phyloP scores from a whole-genome alignment of 2,888 invertebrate genomes.

The Oasisia sp. region DNA sequence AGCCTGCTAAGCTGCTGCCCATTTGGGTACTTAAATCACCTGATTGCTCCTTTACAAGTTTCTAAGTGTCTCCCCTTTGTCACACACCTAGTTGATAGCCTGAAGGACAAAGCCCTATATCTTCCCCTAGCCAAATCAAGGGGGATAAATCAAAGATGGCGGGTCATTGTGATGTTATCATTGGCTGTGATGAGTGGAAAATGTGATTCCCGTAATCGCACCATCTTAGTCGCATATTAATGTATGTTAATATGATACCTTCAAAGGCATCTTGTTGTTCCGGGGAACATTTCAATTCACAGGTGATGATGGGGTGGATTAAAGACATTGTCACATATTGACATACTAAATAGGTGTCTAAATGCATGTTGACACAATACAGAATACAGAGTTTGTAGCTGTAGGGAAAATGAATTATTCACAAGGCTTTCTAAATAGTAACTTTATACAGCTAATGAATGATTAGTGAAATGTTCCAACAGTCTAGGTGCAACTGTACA shows the following conservation, averaged over 20 bases:
- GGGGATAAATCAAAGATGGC: neutral
- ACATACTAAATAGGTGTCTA: neutral
- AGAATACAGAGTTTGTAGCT: neutral
- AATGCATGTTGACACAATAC: neutral
- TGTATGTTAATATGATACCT: neutral
- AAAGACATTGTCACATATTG: neutral
- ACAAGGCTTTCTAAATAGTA: neutral
- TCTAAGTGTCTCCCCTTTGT: neutral
- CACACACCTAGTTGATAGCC: neutral
- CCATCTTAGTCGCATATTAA: neutral
- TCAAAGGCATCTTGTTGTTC: neutral
- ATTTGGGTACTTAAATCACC: slow-evolving; percentile 2
- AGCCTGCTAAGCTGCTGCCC: neutral
- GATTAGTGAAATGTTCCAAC: neutral
- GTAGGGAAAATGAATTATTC: neutral
- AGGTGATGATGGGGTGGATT: neutral
- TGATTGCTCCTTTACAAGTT: neutral
- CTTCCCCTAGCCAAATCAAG: neutral
- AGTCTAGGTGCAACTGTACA: neutral
- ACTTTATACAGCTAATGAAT: neutral
- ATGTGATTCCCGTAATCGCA: neutral
- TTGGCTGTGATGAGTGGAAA: neutral
- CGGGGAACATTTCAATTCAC: neutral
- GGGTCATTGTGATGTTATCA: neutral
- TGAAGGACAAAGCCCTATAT: neutral